A percentile compares a stretch with the other conserved stretches of the same genome.
These are phyloP conservation scores for Dinocampus coccinellae DNA, from an alignment of 2,888 invertebrate species.

Conservation along the genomic window DNA sequence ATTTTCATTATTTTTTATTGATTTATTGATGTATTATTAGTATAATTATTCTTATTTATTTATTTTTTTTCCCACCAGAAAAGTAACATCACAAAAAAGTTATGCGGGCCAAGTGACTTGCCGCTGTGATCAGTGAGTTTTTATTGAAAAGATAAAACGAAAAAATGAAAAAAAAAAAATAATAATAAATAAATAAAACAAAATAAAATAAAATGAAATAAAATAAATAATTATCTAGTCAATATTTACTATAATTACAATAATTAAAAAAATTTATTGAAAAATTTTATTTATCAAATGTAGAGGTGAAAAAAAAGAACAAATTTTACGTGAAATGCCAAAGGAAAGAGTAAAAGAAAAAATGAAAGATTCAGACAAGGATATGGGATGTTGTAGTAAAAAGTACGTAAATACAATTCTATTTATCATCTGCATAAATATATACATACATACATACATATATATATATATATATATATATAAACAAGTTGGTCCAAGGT, in stretches of 20 bases:
- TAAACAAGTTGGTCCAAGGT: not conserved
- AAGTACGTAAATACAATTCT: constrained; percentile 47
- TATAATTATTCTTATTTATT: no score
- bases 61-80: constrained; percentile 46
- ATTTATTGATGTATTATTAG: no score
- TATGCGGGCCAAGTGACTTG: constrained; percentile 60
- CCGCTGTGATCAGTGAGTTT: constrained; percentile 54
- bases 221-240: no score
- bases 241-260: no score
- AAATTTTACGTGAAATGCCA: not conserved
- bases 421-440: not conserved
- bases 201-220: no score
- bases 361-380: constrained; percentile 33
- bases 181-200: not conserved
- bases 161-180: not conserved
- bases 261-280: no score
- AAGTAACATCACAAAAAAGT: constrained; percentile 56
- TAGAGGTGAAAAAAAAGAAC: constrained; percentile 52
- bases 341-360: constrained; percentile 23
- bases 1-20: no score
- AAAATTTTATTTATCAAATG: no score
- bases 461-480: not conserved
- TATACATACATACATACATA: not conserved
- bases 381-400: constrained; percentile 56
- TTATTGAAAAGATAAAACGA: not conserved